These are phyloP conservation scores for Chloebia gouldiae DNA, from an alignment of 2,113 vertebrate genomes.

Conservation along the genomic window DNA sequence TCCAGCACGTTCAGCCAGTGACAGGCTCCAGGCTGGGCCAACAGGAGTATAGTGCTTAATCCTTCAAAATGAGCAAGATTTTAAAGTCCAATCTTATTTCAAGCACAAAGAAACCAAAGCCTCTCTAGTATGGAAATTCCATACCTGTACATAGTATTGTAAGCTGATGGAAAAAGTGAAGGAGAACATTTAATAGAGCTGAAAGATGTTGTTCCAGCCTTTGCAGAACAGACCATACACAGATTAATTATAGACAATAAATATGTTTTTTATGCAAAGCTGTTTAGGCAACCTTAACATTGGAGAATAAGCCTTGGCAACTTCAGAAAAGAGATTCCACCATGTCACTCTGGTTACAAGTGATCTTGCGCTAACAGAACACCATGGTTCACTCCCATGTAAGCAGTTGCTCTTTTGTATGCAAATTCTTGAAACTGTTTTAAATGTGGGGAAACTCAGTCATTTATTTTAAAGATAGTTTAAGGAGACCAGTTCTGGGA, in stretches of 20 bases:
- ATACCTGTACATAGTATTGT: not conserved
- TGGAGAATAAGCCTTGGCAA: not conserved
- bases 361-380: not conserved
- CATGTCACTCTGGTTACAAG: not conserved
- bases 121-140: not conserved
- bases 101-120: not conserved
- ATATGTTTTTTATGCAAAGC: not conserved
- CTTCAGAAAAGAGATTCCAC: not conserved
- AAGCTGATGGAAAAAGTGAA: not conserved
- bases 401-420: not conserved
- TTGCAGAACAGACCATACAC: not conserved
- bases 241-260: not conserved
- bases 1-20: rapidly evolving
- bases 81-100: not conserved
- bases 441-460: not conserved
- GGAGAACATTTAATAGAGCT: not conserved
- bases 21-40: not conserved
- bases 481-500: not conserved
- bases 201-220: not conserved
- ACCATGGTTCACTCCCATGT: not conserved
- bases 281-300: not conserved
- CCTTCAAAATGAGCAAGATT: not conserved
- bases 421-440: not conserved
- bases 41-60: not conserved
- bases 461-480: not conserved